Conservation (phyloP, 2,888 invertebrate genomes). For the Crepidodera aurea region DNA sequence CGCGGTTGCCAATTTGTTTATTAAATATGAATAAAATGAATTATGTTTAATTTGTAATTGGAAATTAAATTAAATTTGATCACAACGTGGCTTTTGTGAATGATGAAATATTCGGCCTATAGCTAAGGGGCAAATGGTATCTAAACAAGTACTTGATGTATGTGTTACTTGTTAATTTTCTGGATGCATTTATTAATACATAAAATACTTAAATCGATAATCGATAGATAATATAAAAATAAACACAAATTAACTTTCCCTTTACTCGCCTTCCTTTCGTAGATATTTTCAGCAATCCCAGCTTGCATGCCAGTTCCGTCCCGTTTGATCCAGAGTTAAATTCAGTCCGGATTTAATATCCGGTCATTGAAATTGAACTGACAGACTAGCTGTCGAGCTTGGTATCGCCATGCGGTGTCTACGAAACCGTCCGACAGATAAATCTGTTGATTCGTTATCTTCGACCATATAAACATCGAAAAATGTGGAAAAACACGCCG, state of each 20-base stretch:
- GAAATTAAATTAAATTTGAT: too few relatives aligned
- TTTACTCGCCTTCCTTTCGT: background rate
- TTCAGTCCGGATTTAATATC: slow-evolving; percentile 32
- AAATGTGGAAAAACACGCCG: background rate
- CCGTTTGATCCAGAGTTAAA: slow-evolving; percentile 3
- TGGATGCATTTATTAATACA: too few relatives aligned
- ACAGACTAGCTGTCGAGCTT: background rate
- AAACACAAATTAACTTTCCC: slow-evolving; percentile 28
- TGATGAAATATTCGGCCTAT: too few relatives aligned
- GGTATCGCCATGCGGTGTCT: background rate
- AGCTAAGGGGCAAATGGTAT: too few relatives aligned
- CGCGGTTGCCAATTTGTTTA: too few relatives aligned
- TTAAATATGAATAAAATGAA: too few relatives aligned
- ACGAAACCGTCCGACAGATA: slow-evolving; percentile 8
- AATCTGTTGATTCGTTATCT: slow-evolving; percentile 24
- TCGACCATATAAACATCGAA: slow-evolving; percentile 1
- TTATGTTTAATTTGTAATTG: too few relatives aligned
- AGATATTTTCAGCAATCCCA: background rate
- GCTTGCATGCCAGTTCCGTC: background rate
- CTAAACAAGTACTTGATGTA: too few relatives aligned
- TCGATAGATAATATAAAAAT: too few relatives aligned
- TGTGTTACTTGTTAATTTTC: too few relatives aligned
- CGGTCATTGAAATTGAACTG: slow-evolving; percentile 25
- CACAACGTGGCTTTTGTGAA: too few relatives aligned
- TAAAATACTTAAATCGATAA: too few relatives aligned